A percentile compares a stretch with the other conserved stretches of the same genome.
phyloP scores from a whole-genome alignment of 2,888 invertebrate genomes.

The Sinhomidia bicolor region DNA sequence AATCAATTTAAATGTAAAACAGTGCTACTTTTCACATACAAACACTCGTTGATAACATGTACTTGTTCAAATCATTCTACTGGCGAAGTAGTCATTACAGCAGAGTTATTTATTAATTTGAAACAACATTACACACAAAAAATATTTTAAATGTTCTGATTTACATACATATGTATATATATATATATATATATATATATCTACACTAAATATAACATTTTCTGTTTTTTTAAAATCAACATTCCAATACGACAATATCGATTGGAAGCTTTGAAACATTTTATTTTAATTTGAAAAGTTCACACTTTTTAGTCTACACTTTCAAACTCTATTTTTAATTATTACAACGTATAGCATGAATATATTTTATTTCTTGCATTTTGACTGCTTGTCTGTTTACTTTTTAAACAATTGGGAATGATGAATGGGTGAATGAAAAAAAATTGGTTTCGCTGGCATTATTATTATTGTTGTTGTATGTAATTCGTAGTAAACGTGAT shows the following conservation, averaged over 20 bases:
- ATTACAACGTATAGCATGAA: neutral
- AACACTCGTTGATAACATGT: too few species aligned
- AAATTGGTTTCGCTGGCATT: neutral
- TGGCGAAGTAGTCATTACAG: too few species aligned
- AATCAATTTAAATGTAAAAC: too few species aligned
- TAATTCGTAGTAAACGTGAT: neutral
- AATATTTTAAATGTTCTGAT: too few species aligned
- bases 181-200: too few species aligned
- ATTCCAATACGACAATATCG: too few species aligned
- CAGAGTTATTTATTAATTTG: too few species aligned
- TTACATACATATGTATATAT: too few species aligned
- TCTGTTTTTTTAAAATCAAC: too few species aligned
- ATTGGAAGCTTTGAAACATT: neutral
- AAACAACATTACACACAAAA: neutral
- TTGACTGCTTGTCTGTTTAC: slow-evolving; percentile 19
- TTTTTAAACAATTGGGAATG: neutral
- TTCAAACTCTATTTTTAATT: neutral
- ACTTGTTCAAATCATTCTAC: too few species aligned
- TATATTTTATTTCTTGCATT: neutral
- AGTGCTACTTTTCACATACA: too few species aligned
- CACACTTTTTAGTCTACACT: neutral
- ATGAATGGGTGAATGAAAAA: neutral
- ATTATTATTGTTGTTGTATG: neutral
- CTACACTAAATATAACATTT: neutral
- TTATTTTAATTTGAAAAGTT: neutral